Conservation (phyloP, 2,113 vertebrate genomes). For the Apteryx owenii region DNA sequence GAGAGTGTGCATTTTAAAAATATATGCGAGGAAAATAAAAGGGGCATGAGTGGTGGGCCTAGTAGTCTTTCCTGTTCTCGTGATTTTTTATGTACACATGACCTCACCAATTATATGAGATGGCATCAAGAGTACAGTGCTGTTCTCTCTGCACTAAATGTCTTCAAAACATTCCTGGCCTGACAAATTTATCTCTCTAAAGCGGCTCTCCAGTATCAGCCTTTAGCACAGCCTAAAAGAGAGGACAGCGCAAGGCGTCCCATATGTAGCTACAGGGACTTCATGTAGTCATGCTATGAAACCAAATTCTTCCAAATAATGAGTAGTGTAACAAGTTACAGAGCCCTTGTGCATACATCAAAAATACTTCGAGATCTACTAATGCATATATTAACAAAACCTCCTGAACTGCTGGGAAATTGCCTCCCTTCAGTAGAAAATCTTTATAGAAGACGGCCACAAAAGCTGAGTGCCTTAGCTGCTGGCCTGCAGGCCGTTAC, state of each 20-base stretch:
- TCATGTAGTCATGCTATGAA: neutral
- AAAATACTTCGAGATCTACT: neutral
- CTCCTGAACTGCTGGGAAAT: neutral
- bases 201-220: neutral
- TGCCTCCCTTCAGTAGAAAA: neutral
- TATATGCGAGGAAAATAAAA: neutral
- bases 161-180: neutral
- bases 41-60: neutral
- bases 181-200: neutral
- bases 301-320: neutral
- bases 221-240: neutral
- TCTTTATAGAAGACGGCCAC: neutral
- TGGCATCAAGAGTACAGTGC: neutral
- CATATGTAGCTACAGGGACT: neutral
- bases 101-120: slow-evolving; percentile 1
- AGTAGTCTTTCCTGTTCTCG: neutral
- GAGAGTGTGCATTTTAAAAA: neutral
- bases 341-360: neutral
- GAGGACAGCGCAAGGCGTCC: neutral
- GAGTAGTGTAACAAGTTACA: neutral
- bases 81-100: neutral
- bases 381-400: neutral
- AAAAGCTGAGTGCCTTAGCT: neutral
- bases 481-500: neutral
- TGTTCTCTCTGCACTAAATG: neutral